Base-by-base conservation (phyloP, 2,797 vertebrate species). In the Gambelia wislizenii region DNA sequence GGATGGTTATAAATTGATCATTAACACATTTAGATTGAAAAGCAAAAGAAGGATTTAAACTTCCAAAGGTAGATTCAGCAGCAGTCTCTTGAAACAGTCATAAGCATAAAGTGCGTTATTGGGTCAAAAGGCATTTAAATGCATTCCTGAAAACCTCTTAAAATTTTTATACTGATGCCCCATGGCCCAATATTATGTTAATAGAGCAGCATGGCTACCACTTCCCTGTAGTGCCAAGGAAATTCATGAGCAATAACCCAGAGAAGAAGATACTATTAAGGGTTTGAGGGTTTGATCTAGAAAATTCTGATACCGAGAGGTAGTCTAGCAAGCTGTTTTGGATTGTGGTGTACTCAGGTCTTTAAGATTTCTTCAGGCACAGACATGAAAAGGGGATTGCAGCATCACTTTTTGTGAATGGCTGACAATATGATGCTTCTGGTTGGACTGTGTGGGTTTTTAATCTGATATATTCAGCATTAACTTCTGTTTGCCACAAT, bases 1-100 rank as follows among this genome's bases (percentile, higher is more conserved):
- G 52, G 16, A 77, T 39, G 47, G 44, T 81, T 75, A 81, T n/a
- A 89, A 81, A 49, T 81, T n/a, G n/a, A 75, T 25, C 69, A 61
- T 89, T 85, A 85, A 64, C 69, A 52, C 77, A 20, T 33, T 81
- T 25, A 49, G 54, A 74, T 36, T 6, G 56, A n/a, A 56, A 70
- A n/a, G 64, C 33, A 39, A 47, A 85, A 61, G 42, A 25, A 85
- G 10, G 22, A 42, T 59, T 84, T 70, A 64, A 47, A 52, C 22
- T 33, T 85, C 33, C 56, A 25, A 59, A 54, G 27, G 47, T 67
- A 27, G 22, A 64, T 76, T 88, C 44, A 36, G 30, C 13, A 75
- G 70, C 25, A 69, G 25, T n/a, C 18, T 25, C 47, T 82, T 78
- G 39, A 52, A 84, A 69, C 42, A 77, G 18, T 54, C 39, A 36